These are phyloP conservation scores for Camponotus pennsylvanicus DNA, from an alignment of 1,140 invertebrate genomes.

Conservation along the genomic window DNA sequence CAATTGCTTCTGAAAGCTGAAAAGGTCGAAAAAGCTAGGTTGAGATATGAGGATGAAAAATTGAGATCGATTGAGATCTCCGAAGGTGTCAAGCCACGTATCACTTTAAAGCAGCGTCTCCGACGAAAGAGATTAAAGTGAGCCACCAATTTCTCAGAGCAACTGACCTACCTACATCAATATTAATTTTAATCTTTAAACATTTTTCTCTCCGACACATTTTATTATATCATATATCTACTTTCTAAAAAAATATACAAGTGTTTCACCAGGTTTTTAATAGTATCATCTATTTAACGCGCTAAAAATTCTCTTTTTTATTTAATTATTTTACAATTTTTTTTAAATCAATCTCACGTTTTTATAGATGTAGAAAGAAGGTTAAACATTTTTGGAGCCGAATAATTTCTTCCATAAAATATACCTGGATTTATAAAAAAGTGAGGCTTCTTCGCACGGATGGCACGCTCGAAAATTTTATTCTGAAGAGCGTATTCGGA, in stretches of 20 bases:
- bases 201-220: conserved; percentile 10
- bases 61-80: conserved; percentile 84
- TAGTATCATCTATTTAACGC: too few species aligned
- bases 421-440: conserved; percentile 83
- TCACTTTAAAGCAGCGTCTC: conserved; percentile 83
- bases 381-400: conserved; percentile 79
- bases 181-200: conserved; percentile 18
- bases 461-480: conserved; percentile 88
- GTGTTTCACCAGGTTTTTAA: too few species aligned
- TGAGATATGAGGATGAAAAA: conserved; percentile 86
- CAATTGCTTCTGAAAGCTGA: conserved; percentile 84
- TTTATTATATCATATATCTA: conserved; percentile 1
- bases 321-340: too few species aligned
- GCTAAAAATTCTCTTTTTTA: too few species aligned
- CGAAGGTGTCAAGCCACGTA: conserved; percentile 79
- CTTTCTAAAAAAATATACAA: too few species aligned
- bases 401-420: conserved; percentile 77
- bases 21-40: conserved; percentile 82
- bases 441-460: conserved; percentile 85
- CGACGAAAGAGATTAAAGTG: conserved; percentile 80
- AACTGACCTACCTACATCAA: neutral
- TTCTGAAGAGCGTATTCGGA: conserved; percentile 88
- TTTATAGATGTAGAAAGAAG: conserved; percentile 80
- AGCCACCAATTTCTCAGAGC: neutral
- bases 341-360: too few species aligned